Conservation (phyloP, 2,888 invertebrate species). For the Opisthograptis luteolata region DNA sequence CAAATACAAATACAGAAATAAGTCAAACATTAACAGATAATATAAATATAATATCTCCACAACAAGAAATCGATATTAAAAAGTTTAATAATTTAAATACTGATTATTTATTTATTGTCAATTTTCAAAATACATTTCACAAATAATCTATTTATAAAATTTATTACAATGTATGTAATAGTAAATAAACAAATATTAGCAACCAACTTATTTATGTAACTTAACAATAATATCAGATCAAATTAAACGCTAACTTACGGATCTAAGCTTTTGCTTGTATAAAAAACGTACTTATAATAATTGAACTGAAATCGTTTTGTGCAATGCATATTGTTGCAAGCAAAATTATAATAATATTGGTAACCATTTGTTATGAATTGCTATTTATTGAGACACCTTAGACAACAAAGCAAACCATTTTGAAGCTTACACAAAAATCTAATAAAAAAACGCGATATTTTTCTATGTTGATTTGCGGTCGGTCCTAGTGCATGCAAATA, state of each 20-base stretch:
- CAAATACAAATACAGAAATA: slow-evolving; percentile 69
- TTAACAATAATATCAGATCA: slow-evolving; percentile 55
- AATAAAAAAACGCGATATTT: no score
- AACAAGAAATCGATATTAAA: slow-evolving; percentile 66
- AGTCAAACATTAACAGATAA: slow-evolving; percentile 78
- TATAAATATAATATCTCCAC: slow-evolving; percentile 71
- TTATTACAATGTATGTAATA: slow-evolving; percentile 46
- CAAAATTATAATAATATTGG: slow-evolving; percentile 51
- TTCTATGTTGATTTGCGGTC: no score
- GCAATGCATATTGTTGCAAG: slow-evolving; percentile 50
- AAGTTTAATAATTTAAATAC: slow-evolving; percentile 76
- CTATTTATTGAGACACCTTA: slow-evolving; percentile 23
- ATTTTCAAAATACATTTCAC: slow-evolving; percentile 70
- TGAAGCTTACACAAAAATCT: no score
- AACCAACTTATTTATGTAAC: slow-evolving; percentile 38
- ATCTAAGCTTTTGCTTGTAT: slow-evolving; percentile 42
- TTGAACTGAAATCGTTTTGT: slow-evolving; percentile 65
- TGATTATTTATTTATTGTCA: slow-evolving; percentile 83
- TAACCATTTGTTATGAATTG: slow-evolving; percentile 49
- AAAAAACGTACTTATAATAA: slow-evolving; percentile 42
- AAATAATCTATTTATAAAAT: slow-evolving; percentile 47
- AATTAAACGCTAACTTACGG: slow-evolving; percentile 47
- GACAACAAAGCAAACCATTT: no score
- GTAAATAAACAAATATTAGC: slow-evolving; percentile 41
- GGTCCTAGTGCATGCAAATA: no score